phyloP scores from a whole-genome alignment of 2,113 vertebrate genomes.

The Ploceus nigricollis region DNA sequence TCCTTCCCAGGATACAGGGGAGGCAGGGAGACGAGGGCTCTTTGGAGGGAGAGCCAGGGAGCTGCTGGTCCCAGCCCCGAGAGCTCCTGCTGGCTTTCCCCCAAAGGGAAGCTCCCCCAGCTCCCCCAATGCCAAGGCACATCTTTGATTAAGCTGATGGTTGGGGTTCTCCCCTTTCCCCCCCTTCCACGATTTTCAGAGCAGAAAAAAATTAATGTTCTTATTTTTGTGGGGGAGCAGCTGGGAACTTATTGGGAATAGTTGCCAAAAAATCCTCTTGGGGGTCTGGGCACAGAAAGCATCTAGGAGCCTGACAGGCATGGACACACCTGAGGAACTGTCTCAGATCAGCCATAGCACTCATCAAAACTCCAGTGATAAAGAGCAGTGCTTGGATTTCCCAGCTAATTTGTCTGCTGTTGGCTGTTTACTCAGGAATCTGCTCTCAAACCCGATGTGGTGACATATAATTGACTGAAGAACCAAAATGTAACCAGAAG shows the following conservation, averaged over 20 bases:
- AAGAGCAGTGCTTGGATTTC: background rate
- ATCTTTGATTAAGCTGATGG: background rate
- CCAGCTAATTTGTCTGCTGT: background rate
- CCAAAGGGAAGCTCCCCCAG: background rate
- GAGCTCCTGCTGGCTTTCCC: background rate
- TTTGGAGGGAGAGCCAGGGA: background rate
- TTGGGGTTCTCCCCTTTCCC: background rate
- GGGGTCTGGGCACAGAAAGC: background rate
- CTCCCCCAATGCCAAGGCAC: background rate
- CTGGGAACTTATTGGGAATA: background rate
- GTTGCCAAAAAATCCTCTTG: background rate
- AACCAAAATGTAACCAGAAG: slow-evolving; percentile 54
- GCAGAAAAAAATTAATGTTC: background rate
- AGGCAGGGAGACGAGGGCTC: background rate
- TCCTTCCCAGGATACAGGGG: fast-evolving
- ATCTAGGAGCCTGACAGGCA: background rate
- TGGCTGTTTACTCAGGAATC: slow-evolving; percentile 35
- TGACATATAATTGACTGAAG: slow-evolving; percentile 48
- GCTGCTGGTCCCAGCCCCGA: background rate
- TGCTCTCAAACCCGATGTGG: background rate
- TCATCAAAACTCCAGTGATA: background rate
- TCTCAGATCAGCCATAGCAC: background rate
- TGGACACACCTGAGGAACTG: fast-evolving
- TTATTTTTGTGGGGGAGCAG: background rate
- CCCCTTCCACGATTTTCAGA: fast-evolving